These are phyloP conservation scores for Saimiri boliviensis DNA, from an alignment of 2,113 vertebrate genomes.

Conservation along the genomic window DNA sequence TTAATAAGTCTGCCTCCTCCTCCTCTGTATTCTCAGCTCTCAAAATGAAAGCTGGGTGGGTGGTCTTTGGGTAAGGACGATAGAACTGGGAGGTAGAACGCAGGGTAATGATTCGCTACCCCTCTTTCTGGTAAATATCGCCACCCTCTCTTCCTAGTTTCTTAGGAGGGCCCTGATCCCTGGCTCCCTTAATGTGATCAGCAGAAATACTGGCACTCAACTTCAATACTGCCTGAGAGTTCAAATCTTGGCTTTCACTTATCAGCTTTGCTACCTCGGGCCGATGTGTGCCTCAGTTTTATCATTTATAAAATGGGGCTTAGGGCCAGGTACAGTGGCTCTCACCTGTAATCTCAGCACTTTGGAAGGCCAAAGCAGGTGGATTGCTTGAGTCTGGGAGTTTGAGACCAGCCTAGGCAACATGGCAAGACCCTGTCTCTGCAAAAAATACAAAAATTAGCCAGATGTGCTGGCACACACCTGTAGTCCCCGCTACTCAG, in stretches of 20 bases:
- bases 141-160: not conserved
- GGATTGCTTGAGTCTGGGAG: too few relatives aligned
- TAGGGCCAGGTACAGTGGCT: too few relatives aligned
- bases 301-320: not conserved
- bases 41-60: not conserved
- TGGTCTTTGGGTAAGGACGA: too few relatives aligned
- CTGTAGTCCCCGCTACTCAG: too few relatives aligned
- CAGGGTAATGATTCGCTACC: not conserved
- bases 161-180: accelerated
- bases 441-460: too few relatives aligned
- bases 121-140: not conserved
- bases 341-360: too few relatives aligned
- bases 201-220: accelerated
- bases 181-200: not conserved
- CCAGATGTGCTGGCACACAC: too few relatives aligned
- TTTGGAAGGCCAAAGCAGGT: too few relatives aligned
- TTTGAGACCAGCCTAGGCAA: too few relatives aligned
- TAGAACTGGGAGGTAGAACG: not conserved
- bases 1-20: not conserved
- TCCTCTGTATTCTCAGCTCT: too few relatives aligned
- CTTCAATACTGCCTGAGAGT: not conserved
- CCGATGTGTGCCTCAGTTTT: not conserved
- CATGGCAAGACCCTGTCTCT: too few relatives aligned
- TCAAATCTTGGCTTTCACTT: not conserved
- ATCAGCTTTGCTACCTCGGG: not conserved